These are phyloP conservation scores for Helogale parvula DNA, from an alignment of 2,113 vertebrate genomes.

Conservation along the genomic window DNA sequence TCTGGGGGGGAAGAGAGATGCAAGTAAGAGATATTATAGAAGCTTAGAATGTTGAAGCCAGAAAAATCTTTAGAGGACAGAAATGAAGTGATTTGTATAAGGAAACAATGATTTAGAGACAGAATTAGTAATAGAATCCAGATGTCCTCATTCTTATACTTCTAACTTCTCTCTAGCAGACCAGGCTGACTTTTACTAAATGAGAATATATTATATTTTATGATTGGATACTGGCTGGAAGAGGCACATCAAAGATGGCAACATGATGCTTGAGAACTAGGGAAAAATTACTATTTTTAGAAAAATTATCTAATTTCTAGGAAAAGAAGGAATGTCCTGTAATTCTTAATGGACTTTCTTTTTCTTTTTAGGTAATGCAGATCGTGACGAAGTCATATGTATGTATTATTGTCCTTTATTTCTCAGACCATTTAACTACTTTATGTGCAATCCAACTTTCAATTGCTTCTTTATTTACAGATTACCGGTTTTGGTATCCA, in stretches of 20 bases:
- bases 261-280: background rate
- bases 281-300: background rate
- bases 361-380: conserved; percentile 68
- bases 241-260: background rate
- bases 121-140: background rate
- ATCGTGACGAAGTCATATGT: conserved; percentile 71
- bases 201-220: background rate
- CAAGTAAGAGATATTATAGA: background rate
- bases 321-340: background rate
- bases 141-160: background rate
- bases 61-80: background rate
- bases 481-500: conserved; percentile 78
- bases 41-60: background rate
- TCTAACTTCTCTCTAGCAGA: background rate
- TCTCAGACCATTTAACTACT: conserved; percentile 46
- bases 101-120: background rate
- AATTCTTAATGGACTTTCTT: conserved; percentile 57
- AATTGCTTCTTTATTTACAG: conserved; percentile 73
- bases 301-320: background rate
- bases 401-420: conserved; percentile 66
- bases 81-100: background rate
- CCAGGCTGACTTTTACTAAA: background rate
- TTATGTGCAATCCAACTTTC: conserved; percentile 42
- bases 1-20: background rate
- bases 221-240: background rate